A percentile compares a stretch with the other conserved stretches of the same genome.
Conservation (phyloP, 1,140 invertebrate species). For the Amphibalanus amphitrite region DNA sequence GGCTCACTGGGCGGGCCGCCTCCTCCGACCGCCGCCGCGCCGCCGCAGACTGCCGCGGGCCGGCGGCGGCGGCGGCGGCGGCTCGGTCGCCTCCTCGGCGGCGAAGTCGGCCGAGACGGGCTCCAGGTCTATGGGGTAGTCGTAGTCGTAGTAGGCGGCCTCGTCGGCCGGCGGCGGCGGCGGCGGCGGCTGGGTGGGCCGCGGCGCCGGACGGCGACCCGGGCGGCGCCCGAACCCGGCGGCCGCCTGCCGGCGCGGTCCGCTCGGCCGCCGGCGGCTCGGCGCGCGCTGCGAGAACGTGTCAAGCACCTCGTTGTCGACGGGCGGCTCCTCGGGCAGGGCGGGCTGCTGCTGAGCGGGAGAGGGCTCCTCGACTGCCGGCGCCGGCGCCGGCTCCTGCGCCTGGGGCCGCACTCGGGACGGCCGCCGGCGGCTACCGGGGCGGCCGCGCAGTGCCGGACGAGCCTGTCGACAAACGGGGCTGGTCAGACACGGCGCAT, state of each 20-base stretch:
- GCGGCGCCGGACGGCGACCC: too few species aligned
- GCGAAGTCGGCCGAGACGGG: neutral
- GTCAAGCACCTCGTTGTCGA: neutral
- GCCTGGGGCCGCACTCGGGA: neutral
- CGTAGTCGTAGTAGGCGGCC: neutral
- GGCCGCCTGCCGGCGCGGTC: neutral
- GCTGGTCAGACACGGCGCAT: neutral
- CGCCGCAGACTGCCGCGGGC: neutral
- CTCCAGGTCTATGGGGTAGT: neutral
- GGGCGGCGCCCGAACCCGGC: neutral
- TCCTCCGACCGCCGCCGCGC: too few species aligned
- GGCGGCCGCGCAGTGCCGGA: neutral
- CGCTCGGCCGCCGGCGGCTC: too few species aligned
- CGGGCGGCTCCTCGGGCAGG: neutral
- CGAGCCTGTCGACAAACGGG: neutral
- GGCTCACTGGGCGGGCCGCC: neutral
- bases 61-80: too few species aligned
- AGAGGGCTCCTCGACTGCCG: too few species aligned
- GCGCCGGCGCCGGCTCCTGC: too few species aligned
- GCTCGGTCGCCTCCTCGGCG: neutral
- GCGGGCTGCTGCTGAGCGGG: neutral
- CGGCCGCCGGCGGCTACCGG: too few species aligned
- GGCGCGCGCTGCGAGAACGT: neutral
- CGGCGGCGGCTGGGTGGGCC: neutral
- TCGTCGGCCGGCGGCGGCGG: neutral